A percentile compares a stretch with the other conserved stretches of the same genome.
Conservation (phyloP, 2,888 invertebrate genomes). For the Notodonta ziczac region DNA sequence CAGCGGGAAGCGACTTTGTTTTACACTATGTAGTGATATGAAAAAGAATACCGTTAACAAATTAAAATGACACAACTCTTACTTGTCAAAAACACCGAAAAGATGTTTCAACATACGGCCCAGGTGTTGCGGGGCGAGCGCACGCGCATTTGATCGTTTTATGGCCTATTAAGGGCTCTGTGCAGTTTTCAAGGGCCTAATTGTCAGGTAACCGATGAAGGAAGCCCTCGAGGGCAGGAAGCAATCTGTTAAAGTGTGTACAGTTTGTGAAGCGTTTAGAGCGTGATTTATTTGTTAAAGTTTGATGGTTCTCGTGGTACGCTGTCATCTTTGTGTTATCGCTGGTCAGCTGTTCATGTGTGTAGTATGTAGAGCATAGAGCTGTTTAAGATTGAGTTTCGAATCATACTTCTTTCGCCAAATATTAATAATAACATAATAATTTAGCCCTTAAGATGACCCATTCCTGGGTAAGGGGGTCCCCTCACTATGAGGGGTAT, state of each 20-base stretch:
- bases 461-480: too few relatives aligned
- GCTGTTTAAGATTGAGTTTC: too few relatives aligned
- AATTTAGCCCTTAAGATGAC: too few relatives aligned
- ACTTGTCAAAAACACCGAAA: constrained; percentile 21
- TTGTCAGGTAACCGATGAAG: constrained; percentile 44
- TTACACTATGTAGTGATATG: too few relatives aligned
- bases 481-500: too few relatives aligned
- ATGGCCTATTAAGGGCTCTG: constrained; percentile 42
- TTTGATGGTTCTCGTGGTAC: neutral
- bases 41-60: neutral
- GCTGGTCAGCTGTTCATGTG: neutral
- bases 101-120: constrained; percentile 41
- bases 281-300: constrained; percentile 24
- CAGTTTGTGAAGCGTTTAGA: constrained; percentile 16
- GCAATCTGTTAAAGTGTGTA: constrained; percentile 44
- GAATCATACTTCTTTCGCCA: too few relatives aligned
- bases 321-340: neutral
- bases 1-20: too few relatives aligned
- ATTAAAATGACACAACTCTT: neutral
- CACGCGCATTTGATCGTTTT: constrained; percentile 42
- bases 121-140: constrained; percentile 47
- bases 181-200: constrained; percentile 43
- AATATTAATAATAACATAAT: too few relatives aligned
- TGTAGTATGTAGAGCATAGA: neutral
- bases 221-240: constrained; percentile 47